Base-by-base conservation (phyloP, 2,113 vertebrate genomes). In the Sinocyclocheilus grahami region DNA sequence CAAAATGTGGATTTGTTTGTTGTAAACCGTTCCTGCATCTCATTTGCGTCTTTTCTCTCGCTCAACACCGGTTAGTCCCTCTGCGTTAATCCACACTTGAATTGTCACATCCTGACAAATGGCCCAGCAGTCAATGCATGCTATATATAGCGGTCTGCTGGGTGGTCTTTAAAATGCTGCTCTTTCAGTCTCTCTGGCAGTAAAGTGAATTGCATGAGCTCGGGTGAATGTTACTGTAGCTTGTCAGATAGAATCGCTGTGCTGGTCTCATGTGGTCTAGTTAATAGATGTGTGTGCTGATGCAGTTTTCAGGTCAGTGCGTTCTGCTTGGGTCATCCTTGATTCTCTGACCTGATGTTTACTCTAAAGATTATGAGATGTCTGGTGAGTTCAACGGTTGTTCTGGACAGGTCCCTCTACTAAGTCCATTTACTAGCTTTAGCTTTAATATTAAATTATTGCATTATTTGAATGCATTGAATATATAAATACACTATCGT, bases 51-150 rank as follows among this genome's bases (percentile, higher is more conserved):
- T 42, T 39, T 63, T 63, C 33, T 58, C 30, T 78, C 4, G 11
- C 13, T 39, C 78, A 27, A 8, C 74, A 48, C 22, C 42, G 16
- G 74, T 82, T 63, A 65, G 60, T 81, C n/a, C 39, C 79, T 30
- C 39, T 81, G 33, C 22, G 9, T 65, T 75, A 75, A 46, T 80
- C 78, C 78, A 62, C 58, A 46, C 78, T 9, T 46, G 37, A n/a
- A 48, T 65, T 65, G 60, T 65, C 78, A 80, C 78, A 80, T 62
- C 78, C 37, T 65, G 78, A 65, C 13, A 81, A 81, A 81, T 81
- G 37, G 78, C 65, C 58, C 60, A 81, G 60, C 39, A 65, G 60
- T 65, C 79, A 67, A 48, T 9, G 24, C 39, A 10, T 65, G 79
- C 79, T 67, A 65, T 65, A 65, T 81, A 46, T 81, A 46, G 37